These are phyloP conservation scores for Drosophila sechellia DNA, from an alignment of 1,140 invertebrate species.

Conservation along the genomic window DNA sequence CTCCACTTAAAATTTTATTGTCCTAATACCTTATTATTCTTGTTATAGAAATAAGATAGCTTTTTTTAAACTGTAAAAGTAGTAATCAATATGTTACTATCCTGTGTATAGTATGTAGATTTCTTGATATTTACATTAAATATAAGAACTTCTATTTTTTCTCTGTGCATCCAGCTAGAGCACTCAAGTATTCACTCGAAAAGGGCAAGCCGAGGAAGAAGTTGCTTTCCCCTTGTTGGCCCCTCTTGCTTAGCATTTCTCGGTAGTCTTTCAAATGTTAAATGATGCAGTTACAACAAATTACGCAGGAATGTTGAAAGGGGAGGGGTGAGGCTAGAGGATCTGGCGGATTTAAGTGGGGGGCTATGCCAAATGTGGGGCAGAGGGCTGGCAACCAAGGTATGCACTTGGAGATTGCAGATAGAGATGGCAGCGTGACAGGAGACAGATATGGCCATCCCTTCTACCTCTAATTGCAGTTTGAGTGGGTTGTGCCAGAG, in stretches of 20 bases:
- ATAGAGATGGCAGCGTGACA: constrained; percentile 40
- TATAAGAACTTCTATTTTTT: not conserved
- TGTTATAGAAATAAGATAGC: no score
- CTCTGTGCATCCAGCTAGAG: constrained; percentile 13
- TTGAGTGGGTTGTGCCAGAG: constrained; percentile 19
- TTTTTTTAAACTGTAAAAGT: no score
- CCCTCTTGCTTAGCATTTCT: constrained; percentile 37
- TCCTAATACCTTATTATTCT: no score
- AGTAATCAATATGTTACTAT: no score
- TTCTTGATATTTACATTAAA: no score
- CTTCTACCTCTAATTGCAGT: constrained; percentile 36
- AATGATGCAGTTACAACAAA: constrained; percentile 78
- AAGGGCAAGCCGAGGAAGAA: constrained; percentile 36
- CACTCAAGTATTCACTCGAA: constrained; percentile 43
- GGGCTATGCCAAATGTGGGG: not conserved
- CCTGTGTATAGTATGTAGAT: no score
- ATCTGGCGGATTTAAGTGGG: constrained; percentile 9
- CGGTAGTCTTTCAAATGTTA: constrained; percentile 76
- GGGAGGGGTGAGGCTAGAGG: not conserved
- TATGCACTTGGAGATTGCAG: constrained; percentile 54
- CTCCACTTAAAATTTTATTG: no score
- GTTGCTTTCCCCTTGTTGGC: constrained; percentile 13
- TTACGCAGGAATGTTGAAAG: constrained; percentile 59
- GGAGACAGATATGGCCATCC: constrained; percentile 39
- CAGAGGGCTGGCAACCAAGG: constrained; percentile 4